Evolutionary conservation across 2,113 vertebrate genomes (phyloP).

Genomic region (Pluvianellus socialis): DNA sequence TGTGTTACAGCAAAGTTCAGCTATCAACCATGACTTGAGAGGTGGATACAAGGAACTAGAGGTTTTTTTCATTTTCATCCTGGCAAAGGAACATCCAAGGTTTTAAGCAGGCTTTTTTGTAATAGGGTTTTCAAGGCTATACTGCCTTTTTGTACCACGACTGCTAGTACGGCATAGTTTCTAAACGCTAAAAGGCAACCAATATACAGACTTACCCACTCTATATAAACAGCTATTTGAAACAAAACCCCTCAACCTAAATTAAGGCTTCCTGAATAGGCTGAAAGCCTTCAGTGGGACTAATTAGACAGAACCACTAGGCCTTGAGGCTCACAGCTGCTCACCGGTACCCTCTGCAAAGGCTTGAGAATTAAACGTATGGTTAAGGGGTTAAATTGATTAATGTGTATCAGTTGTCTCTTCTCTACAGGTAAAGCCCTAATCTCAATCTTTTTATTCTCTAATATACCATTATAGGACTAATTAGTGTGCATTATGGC

Average conservation of each 20-base stretch:
- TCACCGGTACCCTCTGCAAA: constrained; percentile 37
- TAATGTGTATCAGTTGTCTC: constrained; percentile 45
- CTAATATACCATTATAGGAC: constrained; percentile 36
- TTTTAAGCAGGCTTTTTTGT: background rate
- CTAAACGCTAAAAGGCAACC: background rate
- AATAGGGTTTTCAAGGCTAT: background rate
- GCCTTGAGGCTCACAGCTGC: constrained; percentile 64
- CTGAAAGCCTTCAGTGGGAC: constrained; percentile 51
- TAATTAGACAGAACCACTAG: constrained; percentile 59
- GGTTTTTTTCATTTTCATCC: background rate
- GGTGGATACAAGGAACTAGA: background rate
- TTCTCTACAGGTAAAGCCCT: constrained; percentile 37
- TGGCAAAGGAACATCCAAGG: background rate
- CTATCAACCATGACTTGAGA: background rate
- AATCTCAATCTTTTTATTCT: constrained; percentile 47
- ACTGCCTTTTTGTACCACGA: background rate
- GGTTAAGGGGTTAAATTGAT: constrained; percentile 55
- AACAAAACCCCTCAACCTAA: constrained; percentile 41
- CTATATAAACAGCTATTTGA: background rate
- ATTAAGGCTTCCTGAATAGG: constrained; percentile 39
- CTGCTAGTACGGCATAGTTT: background rate
- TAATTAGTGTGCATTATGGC: constrained; percentile 25
- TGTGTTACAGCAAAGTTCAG: background rate
- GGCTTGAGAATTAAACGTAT: constrained; percentile 42
- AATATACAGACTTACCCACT: background rate